Evolutionary conservation across 53 echinoderm and acorn worm species (phyloP).

Genomic region (Luidia sarsii): DNA sequence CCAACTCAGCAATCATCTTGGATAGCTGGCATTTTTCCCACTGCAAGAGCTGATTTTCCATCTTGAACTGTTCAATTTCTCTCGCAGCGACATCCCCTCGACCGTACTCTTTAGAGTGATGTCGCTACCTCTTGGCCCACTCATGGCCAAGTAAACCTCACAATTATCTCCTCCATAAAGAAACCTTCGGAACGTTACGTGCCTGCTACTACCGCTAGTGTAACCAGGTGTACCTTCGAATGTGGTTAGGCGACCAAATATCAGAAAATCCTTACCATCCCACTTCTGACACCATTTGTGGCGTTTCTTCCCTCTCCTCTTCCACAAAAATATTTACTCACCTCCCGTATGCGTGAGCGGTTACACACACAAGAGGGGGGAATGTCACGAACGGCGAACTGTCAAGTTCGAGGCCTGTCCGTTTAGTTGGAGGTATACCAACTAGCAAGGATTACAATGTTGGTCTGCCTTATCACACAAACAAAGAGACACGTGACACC

Average conservation of each 20-base stretch:
- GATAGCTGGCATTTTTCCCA: not conserved
- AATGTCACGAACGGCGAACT: no score
- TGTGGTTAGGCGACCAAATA: no score
- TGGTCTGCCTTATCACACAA: no score
- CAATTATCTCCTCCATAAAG: not conserved
- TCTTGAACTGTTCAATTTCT: not conserved
- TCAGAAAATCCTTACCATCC: not conserved
- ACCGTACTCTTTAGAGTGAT: not conserved
- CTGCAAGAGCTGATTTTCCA: slow-evolving; percentile 8
- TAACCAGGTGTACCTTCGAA: no score
- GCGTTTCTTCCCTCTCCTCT: not conserved
- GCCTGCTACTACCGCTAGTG: not conserved
- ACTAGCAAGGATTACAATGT: no score
- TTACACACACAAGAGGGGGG: not conserved
- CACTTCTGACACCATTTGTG: not conserved
- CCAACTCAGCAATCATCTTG: not conserved
- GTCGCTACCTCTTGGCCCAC: not conserved
- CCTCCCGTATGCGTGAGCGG: not conserved
- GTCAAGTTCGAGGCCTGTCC: no score
- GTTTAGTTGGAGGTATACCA: no score
- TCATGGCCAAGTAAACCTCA: slow-evolving; percentile 2
- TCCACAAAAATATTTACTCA: not conserved
- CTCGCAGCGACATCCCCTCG: not conserved
- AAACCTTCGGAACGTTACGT: not conserved
- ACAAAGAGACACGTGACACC: no score